Percentiles rank a stretch among this genome's conserved stretches.
phyloP scores from a whole-genome alignment of 2,888 invertebrate genomes.

The Hofmannophila pseudospretella region DNA sequence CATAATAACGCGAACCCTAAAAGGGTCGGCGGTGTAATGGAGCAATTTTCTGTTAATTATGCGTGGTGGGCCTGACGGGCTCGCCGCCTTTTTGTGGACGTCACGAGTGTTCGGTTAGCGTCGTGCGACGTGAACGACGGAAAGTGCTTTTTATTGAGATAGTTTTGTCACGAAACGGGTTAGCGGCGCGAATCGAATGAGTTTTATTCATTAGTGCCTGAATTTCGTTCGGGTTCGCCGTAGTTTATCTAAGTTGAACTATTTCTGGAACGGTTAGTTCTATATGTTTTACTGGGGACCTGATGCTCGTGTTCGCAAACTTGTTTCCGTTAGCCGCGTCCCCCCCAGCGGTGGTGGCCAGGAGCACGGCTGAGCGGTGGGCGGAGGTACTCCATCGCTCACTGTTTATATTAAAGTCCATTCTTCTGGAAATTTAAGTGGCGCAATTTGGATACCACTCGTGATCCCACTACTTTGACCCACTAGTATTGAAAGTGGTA shows the following conservation, averaged over 20 bases:
- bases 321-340: background rate
- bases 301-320: too few relatives aligned
- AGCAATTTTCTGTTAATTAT: constrained; percentile 56
- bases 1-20: constrained; percentile 43
- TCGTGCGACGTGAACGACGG: constrained; percentile 2
- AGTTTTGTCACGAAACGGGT: constrained; percentile 3
- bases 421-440: too few relatives aligned
- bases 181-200: background rate
- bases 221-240: background rate
- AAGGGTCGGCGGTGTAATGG: constrained; percentile 47
- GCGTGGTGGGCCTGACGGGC: constrained; percentile 17
- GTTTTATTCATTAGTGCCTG: background rate
- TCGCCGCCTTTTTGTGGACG: constrained; percentile 16
- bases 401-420: constrained; percentile 18
- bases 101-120: constrained; percentile 11
- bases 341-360: background rate
- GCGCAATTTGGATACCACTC: too few relatives aligned
- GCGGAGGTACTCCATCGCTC: background rate
- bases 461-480: too few relatives aligned
- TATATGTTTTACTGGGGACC: too few relatives aligned
- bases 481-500: too few relatives aligned
- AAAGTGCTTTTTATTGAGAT: constrained; percentile 11
- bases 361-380: background rate
- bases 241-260: too few relatives aligned
- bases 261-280: too few relatives aligned